Percentiles rank a stretch among this genome's conserved stretches.
phyloP scores from a whole-genome alignment of 2,113 vertebrate genomes.

The Rutilus rutilus region DNA sequence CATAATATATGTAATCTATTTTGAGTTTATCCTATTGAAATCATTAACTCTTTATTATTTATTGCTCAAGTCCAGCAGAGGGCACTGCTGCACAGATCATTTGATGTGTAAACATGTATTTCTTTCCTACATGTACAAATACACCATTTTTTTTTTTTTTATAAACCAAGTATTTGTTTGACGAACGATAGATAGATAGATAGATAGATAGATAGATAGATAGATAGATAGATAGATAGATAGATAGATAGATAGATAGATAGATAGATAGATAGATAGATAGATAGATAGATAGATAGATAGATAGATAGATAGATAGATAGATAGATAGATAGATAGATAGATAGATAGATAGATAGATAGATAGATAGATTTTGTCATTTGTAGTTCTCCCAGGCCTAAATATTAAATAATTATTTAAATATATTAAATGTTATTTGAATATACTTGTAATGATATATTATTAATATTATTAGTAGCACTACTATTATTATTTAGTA shows the following conservation, averaged over 20 bases:
- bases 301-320: not conserved
- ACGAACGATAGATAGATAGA: too few species aligned
- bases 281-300: not conserved
- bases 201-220: too few species aligned
- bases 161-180: too few species aligned
- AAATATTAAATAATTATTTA: not conserved
- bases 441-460: not conserved
- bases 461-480: not conserved
- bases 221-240: too few species aligned
- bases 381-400: not conserved
- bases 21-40: not conserved
- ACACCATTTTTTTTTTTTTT: too few species aligned
- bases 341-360: too few species aligned
- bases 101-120: not conserved
- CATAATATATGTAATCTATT: not conserved
- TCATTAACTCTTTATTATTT: not conserved
- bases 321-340: too few species aligned
- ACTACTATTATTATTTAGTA: not conserved
- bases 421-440: not conserved
- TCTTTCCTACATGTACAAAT: not conserved
- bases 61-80: not conserved
- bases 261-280: not conserved
- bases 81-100: constrained; percentile 12
- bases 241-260: not conserved
- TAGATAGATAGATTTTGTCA: too few species aligned